phyloP scores from a whole-genome alignment of 2,797 vertebrate species.

The Phoebastria nigripes region DNA sequence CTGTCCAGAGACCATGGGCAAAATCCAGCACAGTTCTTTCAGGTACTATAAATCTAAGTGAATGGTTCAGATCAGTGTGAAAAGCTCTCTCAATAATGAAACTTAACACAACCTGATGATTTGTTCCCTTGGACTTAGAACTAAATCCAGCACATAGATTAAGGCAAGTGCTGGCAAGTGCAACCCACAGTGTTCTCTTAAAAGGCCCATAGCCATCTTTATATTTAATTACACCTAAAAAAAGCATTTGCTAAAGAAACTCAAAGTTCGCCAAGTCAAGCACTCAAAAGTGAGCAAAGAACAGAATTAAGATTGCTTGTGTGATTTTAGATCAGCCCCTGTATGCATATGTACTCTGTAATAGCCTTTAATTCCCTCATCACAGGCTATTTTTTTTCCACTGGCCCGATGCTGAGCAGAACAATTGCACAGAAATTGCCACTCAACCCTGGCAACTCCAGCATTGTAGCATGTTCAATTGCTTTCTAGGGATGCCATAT shows the following conservation, averaged over 20 bases:
- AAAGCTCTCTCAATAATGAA: conserved; percentile 38
- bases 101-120: neutral
- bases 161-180: neutral
- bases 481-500: conserved; percentile 62
- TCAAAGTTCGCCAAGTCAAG: neutral
- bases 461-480: neutral
- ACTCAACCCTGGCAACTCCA: conserved; percentile 38
- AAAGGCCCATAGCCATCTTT: neutral
- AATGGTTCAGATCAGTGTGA: conserved; percentile 1
- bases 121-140: neutral
- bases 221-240: conserved; percentile 21
- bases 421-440: conserved; percentile 57
- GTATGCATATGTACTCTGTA: neutral
- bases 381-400: conserved; percentile 31
- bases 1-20: neutral
- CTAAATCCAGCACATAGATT: neutral
- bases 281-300: neutral
- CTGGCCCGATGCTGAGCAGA: conserved; percentile 33
- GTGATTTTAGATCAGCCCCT: neutral
- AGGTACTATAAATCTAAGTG: conserved; percentile 21
- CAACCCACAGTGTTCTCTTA: neutral
- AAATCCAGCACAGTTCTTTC: conserved; percentile 39
- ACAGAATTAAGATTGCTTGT: conserved; percentile 8
- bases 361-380: conserved; percentile 56
- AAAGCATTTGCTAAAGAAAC: neutral